Evolutionary conservation across 64 coral and sea anemone species (phyloP), one percentile per base, ranked within the genome.

Genomic region (Dendrophyllia cribrosa): DNA sequence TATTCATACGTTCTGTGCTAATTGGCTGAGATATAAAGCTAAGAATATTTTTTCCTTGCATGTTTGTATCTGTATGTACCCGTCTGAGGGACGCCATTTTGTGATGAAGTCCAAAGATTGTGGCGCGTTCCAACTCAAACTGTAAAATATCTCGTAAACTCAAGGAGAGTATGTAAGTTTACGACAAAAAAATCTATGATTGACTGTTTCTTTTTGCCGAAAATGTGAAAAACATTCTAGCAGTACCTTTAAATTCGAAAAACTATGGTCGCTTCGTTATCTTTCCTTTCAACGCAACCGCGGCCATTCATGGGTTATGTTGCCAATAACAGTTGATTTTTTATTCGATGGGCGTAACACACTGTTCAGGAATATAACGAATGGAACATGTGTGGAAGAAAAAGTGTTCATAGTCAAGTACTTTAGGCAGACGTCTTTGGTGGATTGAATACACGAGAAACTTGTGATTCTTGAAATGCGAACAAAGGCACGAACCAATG

Each of bases 401-500:
- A 71, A 73, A 74, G 46, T 88, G 22, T 55, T 91, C 8, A 62
- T 53, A 55, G 58, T 43, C 26, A 53, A 49, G 74, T 93, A 73
- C 49, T 69, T 58, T n/a, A 58, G 25, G 58, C 16, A 58, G 74
- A 74, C 10, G 26, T 34, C 43, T 60, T 88, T 16, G 21, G 51
- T 74, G 17, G 51, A 63, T 48, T 59, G 34, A 86, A 65, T 63
- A 55, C 47, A 72, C 60, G 59, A 93, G 85, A 59, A 86, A 86
- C 81, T 85, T 72, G 47, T 78, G 74, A 75, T 78, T 87, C 70
- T 65, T 70, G 62, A 76, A 86, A 93, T 75, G 85, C 19, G 91
- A 93, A 93, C 80, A 84, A 84, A 84, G 80, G 62, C 80, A 93
- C 91, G 85, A 93, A 93, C 70, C 60, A 93, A 76, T 93, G 71